Conservation (phyloP, 1,140 invertebrate genomes). For the Leptinotarsa texana region DNA sequence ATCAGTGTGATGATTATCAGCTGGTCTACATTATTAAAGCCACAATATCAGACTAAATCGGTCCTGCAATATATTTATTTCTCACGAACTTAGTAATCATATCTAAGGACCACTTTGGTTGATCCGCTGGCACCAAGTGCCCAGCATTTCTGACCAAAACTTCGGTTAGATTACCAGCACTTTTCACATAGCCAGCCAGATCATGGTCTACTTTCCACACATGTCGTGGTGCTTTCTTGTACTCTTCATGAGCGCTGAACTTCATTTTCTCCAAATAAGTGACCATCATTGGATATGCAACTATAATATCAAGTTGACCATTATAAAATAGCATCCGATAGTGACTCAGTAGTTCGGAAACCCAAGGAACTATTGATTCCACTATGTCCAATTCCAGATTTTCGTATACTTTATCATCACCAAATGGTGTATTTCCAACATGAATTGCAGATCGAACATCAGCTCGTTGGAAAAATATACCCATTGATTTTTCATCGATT, state of each 20-base stretch:
- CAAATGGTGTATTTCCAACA: conserved; percentile 59
- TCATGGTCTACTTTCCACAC: conserved; percentile 69
- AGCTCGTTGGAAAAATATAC: conserved; percentile 62
- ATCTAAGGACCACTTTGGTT: conserved; percentile 74
- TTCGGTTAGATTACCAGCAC: conserved; percentile 73
- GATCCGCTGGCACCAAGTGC: conserved; percentile 79
- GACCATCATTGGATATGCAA: conserved; percentile 76
- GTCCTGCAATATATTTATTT: conserved; percentile 48
- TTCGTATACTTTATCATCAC: conserved; percentile 62
- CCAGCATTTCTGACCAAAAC: conserved; percentile 77
- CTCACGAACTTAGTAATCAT: conserved; percentile 75
- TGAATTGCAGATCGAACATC: conserved; percentile 60
- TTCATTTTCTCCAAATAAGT: conserved; percentile 68
- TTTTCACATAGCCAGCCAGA: conserved; percentile 74
- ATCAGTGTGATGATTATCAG: no score
- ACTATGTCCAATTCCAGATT: conserved; percentile 78
- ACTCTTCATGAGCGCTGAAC: conserved; percentile 66
- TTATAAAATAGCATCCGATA: conserved; percentile 76
- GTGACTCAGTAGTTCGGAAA: conserved; percentile 68
- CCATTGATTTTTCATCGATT: conserved; percentile 52
- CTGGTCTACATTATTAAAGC: no score
- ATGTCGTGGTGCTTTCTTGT: conserved; percentile 62
- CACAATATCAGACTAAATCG: no score
- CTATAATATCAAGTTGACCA: conserved; percentile 83
- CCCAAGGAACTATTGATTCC: conserved; percentile 75